phyloP scores from a whole-genome alignment of 2,888 invertebrate genomes.

The Cecidostiba fungosa region DNA sequence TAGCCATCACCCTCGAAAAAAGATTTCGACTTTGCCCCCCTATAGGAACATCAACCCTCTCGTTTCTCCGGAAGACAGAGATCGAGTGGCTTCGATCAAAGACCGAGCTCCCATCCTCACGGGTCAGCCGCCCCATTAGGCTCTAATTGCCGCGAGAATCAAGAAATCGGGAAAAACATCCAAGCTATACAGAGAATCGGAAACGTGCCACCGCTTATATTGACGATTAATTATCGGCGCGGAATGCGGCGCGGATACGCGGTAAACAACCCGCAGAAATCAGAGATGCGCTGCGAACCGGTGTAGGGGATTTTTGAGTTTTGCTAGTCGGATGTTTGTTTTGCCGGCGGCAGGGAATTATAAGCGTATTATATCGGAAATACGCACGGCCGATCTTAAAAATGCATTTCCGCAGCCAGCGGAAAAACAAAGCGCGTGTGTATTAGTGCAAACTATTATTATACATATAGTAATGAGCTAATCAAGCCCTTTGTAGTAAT shows the following conservation, averaged over 20 bases:
- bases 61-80: conserved; percentile 27
- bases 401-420: not conserved
- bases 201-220: not conserved
- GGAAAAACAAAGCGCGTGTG: not conserved
- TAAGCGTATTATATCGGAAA: not conserved
- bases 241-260: too few relatives aligned
- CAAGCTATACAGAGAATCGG: not conserved
- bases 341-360: not conserved
- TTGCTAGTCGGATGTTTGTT: too few relatives aligned
- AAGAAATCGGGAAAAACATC: conserved; percentile 6
- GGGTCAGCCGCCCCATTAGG: conserved; percentile 35
- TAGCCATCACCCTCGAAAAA: conserved; percentile 18
- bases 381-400: not conserved
- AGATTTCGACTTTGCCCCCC: not conserved
- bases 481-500: conserved; percentile 40
- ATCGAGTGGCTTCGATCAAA: conserved; percentile 37
- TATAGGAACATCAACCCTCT: not conserved
- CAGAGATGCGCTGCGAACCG: too few relatives aligned
- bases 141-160: conserved; percentile 21
- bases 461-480: not conserved
- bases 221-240: conserved; percentile 27
- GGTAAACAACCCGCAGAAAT: too few relatives aligned
- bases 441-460: too few relatives aligned
- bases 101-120: too few relatives aligned
- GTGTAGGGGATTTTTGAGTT: too few relatives aligned